These are phyloP conservation scores for Metacarcinus magister DNA, from an alignment of 2,888 invertebrate genomes.

Conservation along the genomic window DNA sequence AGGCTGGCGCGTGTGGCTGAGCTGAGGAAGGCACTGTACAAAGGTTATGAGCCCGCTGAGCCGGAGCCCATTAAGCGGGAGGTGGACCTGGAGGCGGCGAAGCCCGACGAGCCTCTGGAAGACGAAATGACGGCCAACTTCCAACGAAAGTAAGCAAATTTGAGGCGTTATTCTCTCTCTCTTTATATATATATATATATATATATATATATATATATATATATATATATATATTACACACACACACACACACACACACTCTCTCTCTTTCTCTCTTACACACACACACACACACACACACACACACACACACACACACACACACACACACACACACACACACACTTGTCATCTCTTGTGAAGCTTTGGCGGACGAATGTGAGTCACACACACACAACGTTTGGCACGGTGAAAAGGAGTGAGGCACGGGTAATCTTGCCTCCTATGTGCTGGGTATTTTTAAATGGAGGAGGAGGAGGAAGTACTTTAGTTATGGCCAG, in stretches of 20 bases:
- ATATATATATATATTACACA: conserved; percentile 5
- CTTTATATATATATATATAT: conserved; percentile 71
- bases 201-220: conserved; percentile 71
- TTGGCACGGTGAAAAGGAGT: not conserved
- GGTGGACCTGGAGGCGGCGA: conserved; percentile 80
- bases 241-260: no score
- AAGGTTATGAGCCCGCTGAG: conserved; percentile 76
- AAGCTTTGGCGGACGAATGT: not conserved
- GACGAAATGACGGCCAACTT: conserved; percentile 80
- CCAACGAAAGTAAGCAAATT: conserved; percentile 80
- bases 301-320: not conserved
- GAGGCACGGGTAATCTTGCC: conserved; percentile 40
- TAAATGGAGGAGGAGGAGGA: conserved; percentile 40
- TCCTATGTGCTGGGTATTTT: conserved; percentile 27
- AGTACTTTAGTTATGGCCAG: not conserved
- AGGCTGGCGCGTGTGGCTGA: conserved; percentile 81
- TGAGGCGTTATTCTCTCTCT: not conserved
- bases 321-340: not conserved
- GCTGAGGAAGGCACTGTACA: conserved; percentile 81
- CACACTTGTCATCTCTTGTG: not conserved
- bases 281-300: not conserved
- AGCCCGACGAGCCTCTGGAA: conserved; percentile 70
- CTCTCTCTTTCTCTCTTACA: no score
- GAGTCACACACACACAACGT: conserved; percentile 47
- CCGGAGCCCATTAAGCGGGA: conserved; percentile 63